Percentiles rank a stretch among this genome's conserved stretches.
Conservation (phyloP, 2,113 vertebrate genomes). For the Neodon shergylaensis region DNA sequence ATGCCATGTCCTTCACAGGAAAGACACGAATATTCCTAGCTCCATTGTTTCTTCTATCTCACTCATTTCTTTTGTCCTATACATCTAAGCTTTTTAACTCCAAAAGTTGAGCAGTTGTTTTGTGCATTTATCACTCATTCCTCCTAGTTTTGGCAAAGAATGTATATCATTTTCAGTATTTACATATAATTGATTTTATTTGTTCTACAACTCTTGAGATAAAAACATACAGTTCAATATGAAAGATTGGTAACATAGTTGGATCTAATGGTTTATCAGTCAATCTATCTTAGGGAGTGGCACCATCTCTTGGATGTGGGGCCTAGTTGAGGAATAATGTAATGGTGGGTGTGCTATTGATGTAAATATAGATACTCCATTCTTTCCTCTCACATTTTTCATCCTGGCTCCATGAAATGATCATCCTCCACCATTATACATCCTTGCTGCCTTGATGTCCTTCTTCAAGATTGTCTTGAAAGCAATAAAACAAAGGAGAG, state of each 20-base stretch:
- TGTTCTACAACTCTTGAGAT: neutral
- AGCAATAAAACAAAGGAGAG: neutral
- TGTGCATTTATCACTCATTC: too few relatives aligned
- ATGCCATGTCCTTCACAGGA: neutral
- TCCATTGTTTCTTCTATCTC: neutral
- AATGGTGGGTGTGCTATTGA: neutral
- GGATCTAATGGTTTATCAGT: neutral
- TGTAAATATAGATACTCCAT: too few relatives aligned
- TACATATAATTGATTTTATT: too few relatives aligned
- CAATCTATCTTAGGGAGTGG: neutral
- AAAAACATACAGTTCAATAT: neutral
- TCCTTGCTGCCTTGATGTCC: neutral
- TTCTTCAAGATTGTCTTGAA: neutral
- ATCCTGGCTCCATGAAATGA: neutral
- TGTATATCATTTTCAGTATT: neutral
- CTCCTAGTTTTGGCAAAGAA: too few relatives aligned
- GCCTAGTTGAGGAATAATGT: neutral
- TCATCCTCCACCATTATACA: neutral
- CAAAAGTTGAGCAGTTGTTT: neutral
- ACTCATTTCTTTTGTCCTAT: neutral
- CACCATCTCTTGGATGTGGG: neutral
- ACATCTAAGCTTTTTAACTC: neutral
- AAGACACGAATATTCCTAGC: neutral
- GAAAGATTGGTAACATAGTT: neutral
- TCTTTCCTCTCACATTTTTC: neutral